Evolutionary conservation across 2,797 vertebrate genomes (phyloP), one percentile per base, ranked within the genome.

Genomic region (Acipenser ruthenus): DNA sequence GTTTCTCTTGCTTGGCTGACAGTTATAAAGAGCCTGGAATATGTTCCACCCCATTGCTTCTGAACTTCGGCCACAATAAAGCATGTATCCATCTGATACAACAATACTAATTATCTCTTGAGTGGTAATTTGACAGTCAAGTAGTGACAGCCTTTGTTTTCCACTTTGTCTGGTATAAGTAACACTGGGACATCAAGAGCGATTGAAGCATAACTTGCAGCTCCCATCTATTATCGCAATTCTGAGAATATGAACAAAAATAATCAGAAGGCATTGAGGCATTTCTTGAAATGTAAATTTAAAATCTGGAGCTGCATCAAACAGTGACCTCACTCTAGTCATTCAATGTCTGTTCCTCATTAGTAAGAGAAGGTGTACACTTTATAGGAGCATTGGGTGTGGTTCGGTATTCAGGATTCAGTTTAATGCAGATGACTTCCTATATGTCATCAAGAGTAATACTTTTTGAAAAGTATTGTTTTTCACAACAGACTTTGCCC

Each of bases 261-360:
- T 63, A 82, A 78, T 74, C 76, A 73, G 68, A 70, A 79, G 77
- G 58, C 79, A 82, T 80, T 84, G 75, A 82, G 69, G 64, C 78
- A 23, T 73, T 68, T 67, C 75, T 74, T 71, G 64, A 77, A 81
- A 80, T 77, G 64, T 37, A 66, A 82, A 72, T 73, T 73, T 76
- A 68, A 37, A 56, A 70, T 64, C 65, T 15, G 10, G 68, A 70
- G 67, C 65, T 62, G 18, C 67, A 52, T 70, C 62, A 72, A 78
- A 53, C 67, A 68, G 68, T 63, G 60, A 68, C 74, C 55, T 75
- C 64, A 23, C 48, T 72, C 62, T 49, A 71, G 11, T n/a, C 15
- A 49, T 67, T 59, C 55, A 58, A 6, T 11, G 12, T n/a, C 55
- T 58, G 55, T 13, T 65, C 23, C 23, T 37, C 23, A 37, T 2